Percentiles rank a stretch among this genome's conserved stretches.
Conservation (phyloP, 2,888 invertebrate species). For the Oeneis ivallda region DNA sequence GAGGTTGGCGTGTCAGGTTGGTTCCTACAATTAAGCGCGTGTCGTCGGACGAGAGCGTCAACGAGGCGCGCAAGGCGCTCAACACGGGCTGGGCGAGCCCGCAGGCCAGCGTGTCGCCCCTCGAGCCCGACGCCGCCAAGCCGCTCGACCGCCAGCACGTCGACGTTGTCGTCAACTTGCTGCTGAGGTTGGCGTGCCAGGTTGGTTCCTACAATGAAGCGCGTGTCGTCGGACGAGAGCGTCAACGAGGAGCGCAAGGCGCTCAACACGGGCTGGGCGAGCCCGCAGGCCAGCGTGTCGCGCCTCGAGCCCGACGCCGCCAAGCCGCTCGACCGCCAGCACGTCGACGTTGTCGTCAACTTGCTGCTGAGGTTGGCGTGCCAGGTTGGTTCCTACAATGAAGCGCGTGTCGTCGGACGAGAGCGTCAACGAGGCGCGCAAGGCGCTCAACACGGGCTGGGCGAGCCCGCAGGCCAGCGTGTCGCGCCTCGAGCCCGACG, state of each 20-base stretch:
- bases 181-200: conserved; percentile 95
- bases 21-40: conserved; percentile 66
- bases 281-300: conserved; percentile 78
- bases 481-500: no score
- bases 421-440: no score
- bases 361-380: no score
- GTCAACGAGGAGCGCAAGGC: conserved; percentile 68
- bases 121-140: conserved; percentile 87
- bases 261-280: conserved; percentile 76
- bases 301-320: conserved; percentile 83
- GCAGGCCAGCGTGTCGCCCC: conserved; percentile 74
- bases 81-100: conserved; percentile 79
- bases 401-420: no score
- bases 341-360: no score
- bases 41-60: conserved; percentile 61
- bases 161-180: conserved; percentile 95
- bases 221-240: conserved; percentile 61
- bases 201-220: conserved; percentile 50
- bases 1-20: no score
- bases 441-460: no score
- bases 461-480: no score
- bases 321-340: no score
- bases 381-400: no score
- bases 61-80: conserved; percentile 70
- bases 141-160: conserved; percentile 94